Evolutionary conservation across 2,888 invertebrate species (phyloP), one percentile per base, ranked within the genome.

Genomic region (Adineta ricciae): DNA sequence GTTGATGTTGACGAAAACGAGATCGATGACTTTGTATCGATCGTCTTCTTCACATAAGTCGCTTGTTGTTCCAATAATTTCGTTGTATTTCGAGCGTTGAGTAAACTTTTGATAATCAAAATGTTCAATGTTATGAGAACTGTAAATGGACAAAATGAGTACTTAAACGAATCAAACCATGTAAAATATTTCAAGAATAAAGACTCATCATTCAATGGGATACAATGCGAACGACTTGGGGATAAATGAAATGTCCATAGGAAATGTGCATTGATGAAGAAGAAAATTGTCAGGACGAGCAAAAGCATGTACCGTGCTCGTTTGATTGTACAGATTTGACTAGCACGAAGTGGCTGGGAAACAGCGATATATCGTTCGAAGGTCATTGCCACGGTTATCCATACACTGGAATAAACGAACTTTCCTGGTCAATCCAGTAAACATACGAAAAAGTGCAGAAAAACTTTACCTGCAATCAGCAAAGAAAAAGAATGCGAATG

Each of bases 311-410:
- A 87, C 41, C 87, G 87, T 7, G 88, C 88, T 84, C 87, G 85
- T n/a, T 86, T 86, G 8, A 88, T 86, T 1, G 88, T 88, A 11
- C 88, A 87, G 49, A 87, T 84, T 46, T 86, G 86, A 21, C 86
- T 83, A 19, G 88, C 88, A 83, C 87, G 88, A 11, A 89, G 86
- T 7, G 89, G 89, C 84, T 87, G 88, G 72, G 87, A 87, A 9
- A 89, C 88, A 3, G 88, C 88, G 36, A 88, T 86, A 83, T 88
- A 88, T 54, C 89, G 84, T 84, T 89, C 89, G 14, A 88, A 86
- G 14, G 89, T 89, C 89, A 89, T 88, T 24, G 87, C 87, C 83
- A 88, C 88, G 9, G 89, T 86, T n/a, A 84, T 86, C 89, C 89
- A 89, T 16, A 87, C 88, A 50, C 88, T 87, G 54, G 87, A 56